A percentile compares a stretch with the other conserved stretches of the same genome.
Evolutionary conservation across 1,140 invertebrate species (phyloP).

Genomic region (Papilio machaon): DNA sequence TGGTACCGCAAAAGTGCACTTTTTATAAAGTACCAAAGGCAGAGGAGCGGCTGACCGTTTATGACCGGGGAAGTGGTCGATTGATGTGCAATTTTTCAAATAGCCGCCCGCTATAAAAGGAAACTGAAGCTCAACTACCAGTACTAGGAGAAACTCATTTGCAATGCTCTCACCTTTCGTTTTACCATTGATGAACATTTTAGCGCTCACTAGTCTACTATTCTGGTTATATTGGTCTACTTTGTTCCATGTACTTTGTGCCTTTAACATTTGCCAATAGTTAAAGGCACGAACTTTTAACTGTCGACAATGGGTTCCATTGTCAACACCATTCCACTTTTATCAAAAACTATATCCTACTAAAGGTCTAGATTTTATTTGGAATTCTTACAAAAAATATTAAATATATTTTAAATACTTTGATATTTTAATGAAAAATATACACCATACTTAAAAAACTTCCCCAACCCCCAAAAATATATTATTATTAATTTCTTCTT

Average conservation of each 20-base stretch:
- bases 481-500: neutral
- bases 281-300: too few relatives aligned
- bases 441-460: too few relatives aligned
- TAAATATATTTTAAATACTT: too few relatives aligned
- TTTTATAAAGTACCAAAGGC: conserved; percentile 22
- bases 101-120: conserved; percentile 30
- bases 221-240: neutral
- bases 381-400: too few relatives aligned
- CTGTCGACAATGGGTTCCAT: too few relatives aligned
- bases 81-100: conserved; percentile 34
- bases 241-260: too few relatives aligned
- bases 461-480: too few relatives aligned
- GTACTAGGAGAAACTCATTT: conserved; percentile 25
- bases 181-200: conserved; percentile 17
- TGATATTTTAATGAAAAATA: too few relatives aligned
- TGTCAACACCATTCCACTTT: neutral
- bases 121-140: conserved; percentile 3
- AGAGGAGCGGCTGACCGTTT: conserved; percentile 6
- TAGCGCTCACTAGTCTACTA: conserved; percentile 4
- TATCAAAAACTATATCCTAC: neutral
- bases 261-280: too few relatives aligned
- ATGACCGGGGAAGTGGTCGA: conserved; percentile 28
- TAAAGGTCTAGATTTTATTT: neutral
- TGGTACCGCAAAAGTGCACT: conserved; percentile 2
- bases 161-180: conserved; percentile 18